Evolutionary conservation across 2,888 invertebrate genomes (phyloP), one percentile per base, ranked within the genome.

Genomic region (Chloroclysta siterata): DNA sequence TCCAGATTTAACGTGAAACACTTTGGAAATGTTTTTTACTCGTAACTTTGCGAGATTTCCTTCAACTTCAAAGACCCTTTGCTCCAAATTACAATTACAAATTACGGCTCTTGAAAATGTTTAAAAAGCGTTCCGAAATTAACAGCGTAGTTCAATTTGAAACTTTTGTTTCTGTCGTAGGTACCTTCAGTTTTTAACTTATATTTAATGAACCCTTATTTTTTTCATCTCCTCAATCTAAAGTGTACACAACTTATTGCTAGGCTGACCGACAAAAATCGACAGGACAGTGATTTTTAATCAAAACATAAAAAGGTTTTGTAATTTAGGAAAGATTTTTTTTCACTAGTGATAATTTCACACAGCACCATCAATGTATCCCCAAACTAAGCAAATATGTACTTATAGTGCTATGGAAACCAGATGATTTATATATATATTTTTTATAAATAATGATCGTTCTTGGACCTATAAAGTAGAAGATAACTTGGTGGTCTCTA

Each of bases 61-160:
- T 65, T 62, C 63, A 68, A 72, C 72, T 70, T 72, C 72, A 70
- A 72, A 72, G 72, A 70, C 70, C 70, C 69, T 72, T 72, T 72
- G 72, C 72, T 72, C 66, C 68, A 66, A 70, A 70, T 72, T 70
- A 72, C 72, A 72, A 72, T 72, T 70, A 72, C 72, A 72, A 72
- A 72, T 72, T 72, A 70, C 67, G 69, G 68, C 65, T 66, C 65
- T 66, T 66, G 72, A 69, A 70, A 66, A 69, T 72, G 66, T 69
- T 72, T 69, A 68, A 72, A 72, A 70, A 72, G 65, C 66, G 69
- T 70, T 70, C 62, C 62, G 62, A 72, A 69, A 72, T 70, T 70
- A 70, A 69, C 69, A 72, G 61, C 67, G 70, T 69, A 69, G 67
- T 72, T 69, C 65, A 66, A 72, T 70, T 72, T 69, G 47, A 52